phyloP scores from a whole-genome alignment of 2,888 invertebrate species.

The Latrodectus elegans region DNA sequence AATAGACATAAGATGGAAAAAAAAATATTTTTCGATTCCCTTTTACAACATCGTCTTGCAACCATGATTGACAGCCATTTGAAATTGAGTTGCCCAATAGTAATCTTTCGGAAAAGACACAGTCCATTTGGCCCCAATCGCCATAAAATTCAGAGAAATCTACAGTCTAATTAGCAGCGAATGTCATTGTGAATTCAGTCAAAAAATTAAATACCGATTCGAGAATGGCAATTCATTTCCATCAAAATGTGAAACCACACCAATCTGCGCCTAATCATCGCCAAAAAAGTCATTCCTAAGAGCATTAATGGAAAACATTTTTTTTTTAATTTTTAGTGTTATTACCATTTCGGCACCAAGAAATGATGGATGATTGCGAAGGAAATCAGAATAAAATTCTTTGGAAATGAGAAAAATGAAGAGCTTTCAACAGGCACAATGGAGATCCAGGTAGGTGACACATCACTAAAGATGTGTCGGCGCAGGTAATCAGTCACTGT shows the following conservation, averaged over 20 bases:
- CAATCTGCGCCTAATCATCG: background rate
- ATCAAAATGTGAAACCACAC: background rate
- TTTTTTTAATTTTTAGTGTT: slow-evolving; percentile 19
- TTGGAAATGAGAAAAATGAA: background rate
- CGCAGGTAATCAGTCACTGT: slow-evolving; percentile 51
- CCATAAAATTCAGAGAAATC: too few relatives aligned
- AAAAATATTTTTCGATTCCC: too few relatives aligned
- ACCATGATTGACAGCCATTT: too few relatives aligned
- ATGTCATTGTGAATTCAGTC: background rate
- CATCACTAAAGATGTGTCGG: slow-evolving; percentile 23
- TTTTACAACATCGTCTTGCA: too few relatives aligned
- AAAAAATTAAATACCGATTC: background rate
- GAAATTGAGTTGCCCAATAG: too few relatives aligned
- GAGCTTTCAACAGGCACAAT: slow-evolving; percentile 18
- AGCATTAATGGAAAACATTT: background rate
- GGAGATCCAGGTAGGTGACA: slow-evolving; percentile 50
- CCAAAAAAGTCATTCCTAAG: background rate
- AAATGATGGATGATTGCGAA: slow-evolving; percentile 41
- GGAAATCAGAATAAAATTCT: slow-evolving; percentile 6
- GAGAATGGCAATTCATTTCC: background rate
- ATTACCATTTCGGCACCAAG: slow-evolving; percentile 49
- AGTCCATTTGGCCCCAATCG: too few relatives aligned
- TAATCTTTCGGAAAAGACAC: too few relatives aligned
- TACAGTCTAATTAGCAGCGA: background rate
- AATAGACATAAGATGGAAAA: too few relatives aligned